Base-by-base conservation (phyloP, 2,113 vertebrate genomes). In the Malurus elegans region DNA sequence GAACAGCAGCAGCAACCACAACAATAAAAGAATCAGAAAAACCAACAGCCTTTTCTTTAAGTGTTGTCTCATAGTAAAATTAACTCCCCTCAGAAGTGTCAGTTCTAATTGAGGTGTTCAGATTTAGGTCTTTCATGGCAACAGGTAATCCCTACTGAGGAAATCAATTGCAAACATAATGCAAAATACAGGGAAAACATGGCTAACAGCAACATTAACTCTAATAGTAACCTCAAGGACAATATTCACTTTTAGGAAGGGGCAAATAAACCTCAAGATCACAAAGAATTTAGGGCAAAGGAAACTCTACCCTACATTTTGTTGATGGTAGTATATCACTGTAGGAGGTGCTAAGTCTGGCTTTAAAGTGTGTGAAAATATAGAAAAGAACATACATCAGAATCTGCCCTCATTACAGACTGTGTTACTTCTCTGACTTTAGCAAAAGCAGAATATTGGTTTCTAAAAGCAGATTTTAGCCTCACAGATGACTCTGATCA, bases 401-500 rank as follows among this genome's bases (percentile, higher is more conserved):
- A 94, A 86, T 80, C 23, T 94, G 92, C 45, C 67, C 85, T 96
- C 79, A 78, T 96, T 97, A 92, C 47, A 88, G 93, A 57, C 36
- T 5, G 12, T 64, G 64, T 71, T 93, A 67, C 75, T 82, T 88
- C 74, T 90, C 60, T 42, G 75, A 71, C 47, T 93, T 90, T 61
- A 92, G 64, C 64, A 93, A 91, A 88, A 88, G 56, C 48, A 83
- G 92, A 90, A 80, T 90, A 92, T 32, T 90, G 60, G 72, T 90
- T 96, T 96, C 93, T 86, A 92, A 95, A 92, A 91, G 85, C 17
- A 78, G 92, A 88, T 83, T 93, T 90, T 86, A 88, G 85, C 74
- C 56, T 93, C 85, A 29, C 56, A 90, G 79, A 93, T 92, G 71
- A 95, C 65, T 93, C 82, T 90, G 90, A 80, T 94, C 87, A 42